Conservation (phyloP, 2,113 vertebrate genomes). For the Leucopsar rothschildi region DNA sequence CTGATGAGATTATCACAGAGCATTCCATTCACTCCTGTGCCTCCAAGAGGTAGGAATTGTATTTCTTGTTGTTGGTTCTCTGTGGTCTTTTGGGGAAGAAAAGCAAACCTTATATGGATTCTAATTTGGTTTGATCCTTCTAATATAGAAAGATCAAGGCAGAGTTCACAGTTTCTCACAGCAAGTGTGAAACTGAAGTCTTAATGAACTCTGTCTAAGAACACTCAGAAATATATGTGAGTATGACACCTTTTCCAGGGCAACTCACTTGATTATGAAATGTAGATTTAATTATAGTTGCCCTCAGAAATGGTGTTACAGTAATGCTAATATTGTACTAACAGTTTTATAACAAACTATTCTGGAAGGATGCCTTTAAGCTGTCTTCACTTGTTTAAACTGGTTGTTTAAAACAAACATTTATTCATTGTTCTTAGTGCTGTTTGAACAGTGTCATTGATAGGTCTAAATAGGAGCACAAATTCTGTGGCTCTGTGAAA, state of each 20-base stretch:
- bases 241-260: not conserved
- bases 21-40: constrained; percentile 97
- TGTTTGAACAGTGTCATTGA: not conserved
- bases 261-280: not conserved
- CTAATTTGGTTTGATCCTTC: not conserved
- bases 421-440: not conserved
- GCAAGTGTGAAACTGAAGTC: not conserved
- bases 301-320: not conserved
- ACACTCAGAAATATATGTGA: not conserved
- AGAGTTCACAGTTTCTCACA: not conserved
- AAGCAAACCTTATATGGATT: not conserved
- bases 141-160: not conserved
- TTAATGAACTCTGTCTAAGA: not conserved
- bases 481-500: not conserved
- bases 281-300: not conserved
- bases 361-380: not conserved
- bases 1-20: constrained; percentile 98
- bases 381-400: not conserved
- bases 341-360: not conserved
- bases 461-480: not conserved
- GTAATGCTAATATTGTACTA: not conserved
- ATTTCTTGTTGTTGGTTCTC: not conserved
- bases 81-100: not conserved
- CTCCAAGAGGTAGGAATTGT: constrained; percentile 87
- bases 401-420: not conserved